These are phyloP conservation scores for Hymenochirus boettgeri DNA, from an alignment of 2,113 vertebrate species.

Conservation along the genomic window DNA sequence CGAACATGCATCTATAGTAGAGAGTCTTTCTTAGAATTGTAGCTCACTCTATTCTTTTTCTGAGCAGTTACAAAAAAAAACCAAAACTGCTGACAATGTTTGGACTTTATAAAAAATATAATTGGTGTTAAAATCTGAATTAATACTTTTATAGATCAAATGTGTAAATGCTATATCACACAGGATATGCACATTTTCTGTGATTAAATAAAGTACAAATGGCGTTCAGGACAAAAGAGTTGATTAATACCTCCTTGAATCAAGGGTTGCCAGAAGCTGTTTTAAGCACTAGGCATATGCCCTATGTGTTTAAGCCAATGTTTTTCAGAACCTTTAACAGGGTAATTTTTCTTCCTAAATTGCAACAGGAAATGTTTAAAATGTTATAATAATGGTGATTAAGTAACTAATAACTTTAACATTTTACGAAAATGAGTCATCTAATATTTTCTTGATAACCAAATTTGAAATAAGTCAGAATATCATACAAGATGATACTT, in stretches of 20 bases:
- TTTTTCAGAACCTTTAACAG: not conserved
- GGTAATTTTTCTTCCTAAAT: not conserved
- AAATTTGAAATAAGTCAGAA: constrained; percentile 9
- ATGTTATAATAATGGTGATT: not conserved
- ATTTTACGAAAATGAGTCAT: not conserved
- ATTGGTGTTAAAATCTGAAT: not conserved
- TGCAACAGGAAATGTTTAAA: not conserved
- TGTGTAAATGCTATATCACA: not conserved
- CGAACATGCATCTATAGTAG: too few relatives aligned
- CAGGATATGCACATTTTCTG: not conserved
- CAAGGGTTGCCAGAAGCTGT: not conserved
- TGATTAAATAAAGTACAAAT: constrained; percentile 7
- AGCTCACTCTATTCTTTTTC: too few relatives aligned
- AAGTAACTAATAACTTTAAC: not conserved
- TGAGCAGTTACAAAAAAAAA: too few relatives aligned
- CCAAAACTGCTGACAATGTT: too few relatives aligned
- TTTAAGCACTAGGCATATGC: not conserved
- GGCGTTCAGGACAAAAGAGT: not conserved
- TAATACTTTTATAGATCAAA: not conserved
- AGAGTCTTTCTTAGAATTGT: too few relatives aligned
- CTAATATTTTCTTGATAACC: not conserved
- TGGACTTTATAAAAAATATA: too few relatives aligned
- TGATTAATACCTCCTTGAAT: constrained; percentile 3
- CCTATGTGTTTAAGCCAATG: constrained; percentile 1
- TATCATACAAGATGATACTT: constrained; percentile 1